Evolutionary conservation across 2,113 vertebrate genomes (phyloP).

Genomic region (Cyanistes caeruleus): DNA sequence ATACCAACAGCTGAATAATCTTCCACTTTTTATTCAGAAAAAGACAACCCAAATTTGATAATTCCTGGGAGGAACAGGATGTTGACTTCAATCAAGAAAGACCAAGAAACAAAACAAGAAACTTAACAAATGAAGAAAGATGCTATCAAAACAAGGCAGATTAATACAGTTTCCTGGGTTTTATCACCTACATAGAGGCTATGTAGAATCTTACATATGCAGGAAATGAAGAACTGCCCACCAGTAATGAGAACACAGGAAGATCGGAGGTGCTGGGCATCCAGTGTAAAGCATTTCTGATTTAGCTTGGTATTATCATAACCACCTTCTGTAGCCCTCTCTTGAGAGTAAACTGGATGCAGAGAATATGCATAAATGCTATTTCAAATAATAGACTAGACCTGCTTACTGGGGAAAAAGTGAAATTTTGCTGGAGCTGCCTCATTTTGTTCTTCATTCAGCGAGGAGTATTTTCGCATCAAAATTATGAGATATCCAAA

Average conservation of each 20-base stretch:
- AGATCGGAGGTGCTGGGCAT: not conserved
- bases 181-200: not conserved
- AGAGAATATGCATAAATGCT: not conserved
- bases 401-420: not conserved
- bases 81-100: not conserved
- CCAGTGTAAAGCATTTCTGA: not conserved
- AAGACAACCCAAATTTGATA: not conserved
- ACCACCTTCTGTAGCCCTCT: not conserved
- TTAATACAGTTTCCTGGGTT: not conserved
- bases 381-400: not conserved
- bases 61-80: not conserved
- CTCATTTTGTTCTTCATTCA: not conserved
- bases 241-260: not conserved
- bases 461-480: not conserved
- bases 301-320: not conserved
- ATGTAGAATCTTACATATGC: rapidly evolving
- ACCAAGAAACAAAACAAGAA: not conserved
- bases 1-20: not conserved
- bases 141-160: not conserved
- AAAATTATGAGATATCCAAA: not conserved
- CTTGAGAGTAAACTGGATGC: not conserved
- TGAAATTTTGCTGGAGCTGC: not conserved
- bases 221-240: not conserved
- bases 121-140: not conserved
- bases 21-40: not conserved